A percentile compares a stretch with the other conserved stretches of the same genome.
These are phyloP conservation scores for Steromphala cineraria DNA, from an alignment of 2,888 invertebrate species.

Conservation along the genomic window DNA sequence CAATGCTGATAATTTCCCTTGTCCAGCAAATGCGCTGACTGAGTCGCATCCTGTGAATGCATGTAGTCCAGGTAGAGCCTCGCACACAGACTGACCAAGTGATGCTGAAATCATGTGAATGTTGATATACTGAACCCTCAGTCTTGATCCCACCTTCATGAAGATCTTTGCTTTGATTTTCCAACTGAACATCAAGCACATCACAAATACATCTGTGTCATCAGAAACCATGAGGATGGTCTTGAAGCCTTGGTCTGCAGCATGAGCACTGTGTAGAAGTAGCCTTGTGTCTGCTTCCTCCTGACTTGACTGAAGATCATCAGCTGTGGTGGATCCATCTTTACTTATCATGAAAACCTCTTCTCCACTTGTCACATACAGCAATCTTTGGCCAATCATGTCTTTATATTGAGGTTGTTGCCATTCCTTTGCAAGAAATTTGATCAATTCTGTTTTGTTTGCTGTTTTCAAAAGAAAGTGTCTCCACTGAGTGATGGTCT, in stretches of 20 bases:
- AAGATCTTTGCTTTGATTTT: too few species aligned
- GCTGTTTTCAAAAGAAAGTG: neutral
- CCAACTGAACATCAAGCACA: too few species aligned
- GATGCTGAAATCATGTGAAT: too few species aligned
- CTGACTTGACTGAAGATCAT: neutral
- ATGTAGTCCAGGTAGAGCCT: too few species aligned
- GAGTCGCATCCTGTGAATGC: too few species aligned
- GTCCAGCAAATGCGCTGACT: too few species aligned
- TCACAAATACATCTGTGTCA: neutral
- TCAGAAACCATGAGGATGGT: neutral
- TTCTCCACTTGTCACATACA: neutral
- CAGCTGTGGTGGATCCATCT: neutral
- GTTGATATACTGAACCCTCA: too few species aligned
- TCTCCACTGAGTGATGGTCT: neutral
- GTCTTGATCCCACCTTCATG: too few species aligned
- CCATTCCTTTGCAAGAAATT: neutral
- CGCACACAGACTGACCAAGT: too few species aligned
- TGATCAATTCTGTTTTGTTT: neutral
- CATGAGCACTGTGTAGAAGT: neutral
- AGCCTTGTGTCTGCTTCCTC: neutral
- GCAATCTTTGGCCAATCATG: neutral
- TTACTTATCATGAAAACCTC: neutral
- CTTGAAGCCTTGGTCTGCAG: neutral
- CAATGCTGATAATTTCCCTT: too few species aligned
- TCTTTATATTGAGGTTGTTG: neutral